Base-by-base conservation (phyloP, 2,113 vertebrate genomes). In the Ciconia stormi region DNA sequence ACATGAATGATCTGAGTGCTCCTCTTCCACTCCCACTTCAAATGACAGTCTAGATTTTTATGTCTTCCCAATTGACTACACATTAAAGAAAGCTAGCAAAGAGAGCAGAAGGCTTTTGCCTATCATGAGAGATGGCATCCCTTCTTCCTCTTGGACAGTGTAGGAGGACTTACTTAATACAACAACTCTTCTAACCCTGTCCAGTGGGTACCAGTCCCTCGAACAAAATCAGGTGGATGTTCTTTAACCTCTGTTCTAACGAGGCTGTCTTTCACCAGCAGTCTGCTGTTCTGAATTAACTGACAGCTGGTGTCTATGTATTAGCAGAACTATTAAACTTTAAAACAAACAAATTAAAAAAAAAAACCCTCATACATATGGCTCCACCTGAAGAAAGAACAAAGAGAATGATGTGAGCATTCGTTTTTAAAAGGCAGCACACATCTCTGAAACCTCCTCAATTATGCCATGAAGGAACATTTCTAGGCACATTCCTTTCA, bases 401-500 rank as follows among this genome's bases (percentile, higher is more conserved):
- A 32, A 87, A 4, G 27, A 88, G 40, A 85, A 81, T 34, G 71
- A 94, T 56, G 80, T 29, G 23, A 87, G 59, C 44, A 55, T 63
- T 90, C 46, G 11, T 46, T 90, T 92, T 71, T 56, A 59, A 81
- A 92, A 93, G 42, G 63, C 79, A 95, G 78, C 32, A 77, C 23
- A 71, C 85, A 77, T 92, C 76, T 88, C 92, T 83, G 38, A 84
- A 95, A 92, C 42, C 67, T 89, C 50, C 63, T 81, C 52, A 78
- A 47, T 88, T 80, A 86, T 42, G 52, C 71, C 52, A 80, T 11
- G 59, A 90, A 91, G 80, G 23, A 94, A 87, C 72, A 78, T 30
- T 87, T 93, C 69, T n/a, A 83, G 63, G 55, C 85, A 82, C 67
- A 78, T 96, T 95, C 83, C 52, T 92, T 93, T 95, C 94, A 95